phyloP scores from a whole-genome alignment of 2,888 invertebrate genomes.

The Brenthis ino region DNA sequence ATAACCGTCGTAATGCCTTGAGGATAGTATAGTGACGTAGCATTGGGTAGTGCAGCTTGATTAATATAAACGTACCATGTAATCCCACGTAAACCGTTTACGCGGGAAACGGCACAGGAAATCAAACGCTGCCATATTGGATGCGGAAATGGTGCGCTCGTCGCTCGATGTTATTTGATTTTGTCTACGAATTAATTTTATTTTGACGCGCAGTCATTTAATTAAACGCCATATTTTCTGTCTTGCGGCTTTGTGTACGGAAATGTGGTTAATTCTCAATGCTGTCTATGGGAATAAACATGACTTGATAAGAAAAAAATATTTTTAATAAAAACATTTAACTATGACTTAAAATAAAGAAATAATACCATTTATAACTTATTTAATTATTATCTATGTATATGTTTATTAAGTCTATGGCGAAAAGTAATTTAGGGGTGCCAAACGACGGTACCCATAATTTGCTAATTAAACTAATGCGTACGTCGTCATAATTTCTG shows the following conservation, averaged over 20 bases:
- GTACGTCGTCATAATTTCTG: no score
- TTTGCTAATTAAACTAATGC: no score
- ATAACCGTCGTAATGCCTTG: conserved; percentile 3
- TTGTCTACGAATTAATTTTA: conserved; percentile 42
- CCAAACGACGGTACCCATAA: no score
- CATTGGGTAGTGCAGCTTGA: conserved; percentile 26
- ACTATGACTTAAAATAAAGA: no score
- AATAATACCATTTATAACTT: no score
- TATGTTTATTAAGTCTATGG: no score
- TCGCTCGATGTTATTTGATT: conserved; percentile 50
- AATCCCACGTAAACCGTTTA: conserved; percentile 71
- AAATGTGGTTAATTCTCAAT: not conserved
- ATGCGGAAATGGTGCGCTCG: conserved; percentile 71
- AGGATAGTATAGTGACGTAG: conserved; percentile 6
- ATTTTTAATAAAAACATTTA: no score
- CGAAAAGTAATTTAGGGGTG: no score
- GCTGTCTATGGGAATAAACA: no score
- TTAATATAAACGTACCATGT: conserved; percentile 68
- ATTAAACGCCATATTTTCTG: conserved; percentile 39
- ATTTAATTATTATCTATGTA: no score
- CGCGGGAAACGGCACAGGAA: conserved; percentile 68
- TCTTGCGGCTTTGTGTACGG: conserved; percentile 25
- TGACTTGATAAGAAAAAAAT: no score
- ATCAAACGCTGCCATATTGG: conserved; percentile 78
- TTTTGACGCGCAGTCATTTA: conserved; percentile 38